Conservation (phyloP, 2,888 invertebrate species). For the Octodonta nipae region DNA sequence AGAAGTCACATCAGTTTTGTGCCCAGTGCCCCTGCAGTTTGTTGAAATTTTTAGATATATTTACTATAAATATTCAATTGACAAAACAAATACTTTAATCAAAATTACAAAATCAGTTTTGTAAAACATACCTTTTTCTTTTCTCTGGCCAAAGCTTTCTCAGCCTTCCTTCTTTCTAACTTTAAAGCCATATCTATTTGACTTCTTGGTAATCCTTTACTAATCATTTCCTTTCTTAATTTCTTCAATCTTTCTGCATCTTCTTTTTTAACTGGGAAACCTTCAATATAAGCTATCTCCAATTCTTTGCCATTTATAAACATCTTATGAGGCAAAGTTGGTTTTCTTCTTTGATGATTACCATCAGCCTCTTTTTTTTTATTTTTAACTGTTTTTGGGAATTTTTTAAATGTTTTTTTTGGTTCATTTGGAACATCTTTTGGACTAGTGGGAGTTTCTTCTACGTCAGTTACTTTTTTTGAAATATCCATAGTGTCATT, state of each 20-base stretch:
- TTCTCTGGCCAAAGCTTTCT: conserved; percentile 53
- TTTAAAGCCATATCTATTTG: conserved; percentile 55
- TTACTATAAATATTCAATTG: too few species aligned
- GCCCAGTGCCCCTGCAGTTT: too few species aligned
- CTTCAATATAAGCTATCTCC: conserved; percentile 50
- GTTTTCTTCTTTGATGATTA: conserved; percentile 26
- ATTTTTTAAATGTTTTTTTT: conserved; percentile 6
- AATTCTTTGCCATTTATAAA: conserved; percentile 51
- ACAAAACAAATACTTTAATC: background rate
- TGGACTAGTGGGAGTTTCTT: conserved; percentile 2
- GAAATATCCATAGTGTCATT: background rate
- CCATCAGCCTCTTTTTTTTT: conserved; percentile 18
- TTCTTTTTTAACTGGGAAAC: conserved; percentile 57
- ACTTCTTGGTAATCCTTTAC: conserved; percentile 52
- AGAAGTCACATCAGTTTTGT: too few species aligned
- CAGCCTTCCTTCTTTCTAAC: conserved; percentile 55
- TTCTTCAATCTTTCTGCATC: conserved; percentile 52
- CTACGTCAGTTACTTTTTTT: background rate
- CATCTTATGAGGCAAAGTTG: conserved; percentile 33
- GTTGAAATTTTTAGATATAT: too few species aligned
- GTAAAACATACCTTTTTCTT: conserved; percentile 44
- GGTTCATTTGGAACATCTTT: conserved; percentile 9
- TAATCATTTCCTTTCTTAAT: conserved; percentile 49
- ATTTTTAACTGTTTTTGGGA: conserved; percentile 8
- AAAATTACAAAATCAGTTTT: background rate